Conservation (phyloP, 2,113 vertebrate species). For the Sigmodon hispidus region DNA sequence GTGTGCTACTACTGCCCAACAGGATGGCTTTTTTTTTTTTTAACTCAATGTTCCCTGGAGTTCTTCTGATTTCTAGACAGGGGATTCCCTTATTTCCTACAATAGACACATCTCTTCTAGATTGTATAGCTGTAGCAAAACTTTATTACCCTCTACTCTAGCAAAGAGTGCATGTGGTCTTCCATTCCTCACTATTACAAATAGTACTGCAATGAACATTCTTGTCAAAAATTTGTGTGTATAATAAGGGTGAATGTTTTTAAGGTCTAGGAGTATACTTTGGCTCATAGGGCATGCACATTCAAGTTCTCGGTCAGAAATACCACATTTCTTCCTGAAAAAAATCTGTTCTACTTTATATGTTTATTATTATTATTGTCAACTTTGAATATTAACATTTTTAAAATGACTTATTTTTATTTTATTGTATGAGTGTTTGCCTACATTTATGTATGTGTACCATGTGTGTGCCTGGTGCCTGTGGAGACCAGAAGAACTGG, state of each 20-base stretch:
- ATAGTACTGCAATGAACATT: neutral
- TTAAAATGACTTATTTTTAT: neutral
- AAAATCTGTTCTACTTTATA: constrained; percentile 44
- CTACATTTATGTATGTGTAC: neutral
- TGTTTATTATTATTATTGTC: neutral
- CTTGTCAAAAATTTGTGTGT: neutral
- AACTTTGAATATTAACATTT: neutral
- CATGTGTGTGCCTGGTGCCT: neutral
- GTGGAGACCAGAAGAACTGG: neutral
- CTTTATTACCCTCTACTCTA: neutral
- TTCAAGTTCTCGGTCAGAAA: constrained; percentile 49
- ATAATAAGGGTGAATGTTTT: neutral
- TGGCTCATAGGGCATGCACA: neutral
- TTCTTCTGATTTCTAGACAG: neutral
- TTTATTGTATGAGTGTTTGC: neutral
- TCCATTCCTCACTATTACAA: neutral
- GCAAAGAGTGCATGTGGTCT: neutral
- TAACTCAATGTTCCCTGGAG: neutral
- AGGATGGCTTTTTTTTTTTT: neutral
- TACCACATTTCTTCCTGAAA: neutral
- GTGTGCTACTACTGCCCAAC: neutral
- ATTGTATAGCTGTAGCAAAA: neutral
- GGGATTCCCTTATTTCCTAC: neutral
- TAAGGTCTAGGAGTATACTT: neutral
- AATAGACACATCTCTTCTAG: neutral